Percentiles rank a stretch among this genome's conserved stretches.
Evolutionary conservation across 2,113 vertebrate genomes (phyloP).

Genomic region (Semicossyphus pulcher): DNA sequence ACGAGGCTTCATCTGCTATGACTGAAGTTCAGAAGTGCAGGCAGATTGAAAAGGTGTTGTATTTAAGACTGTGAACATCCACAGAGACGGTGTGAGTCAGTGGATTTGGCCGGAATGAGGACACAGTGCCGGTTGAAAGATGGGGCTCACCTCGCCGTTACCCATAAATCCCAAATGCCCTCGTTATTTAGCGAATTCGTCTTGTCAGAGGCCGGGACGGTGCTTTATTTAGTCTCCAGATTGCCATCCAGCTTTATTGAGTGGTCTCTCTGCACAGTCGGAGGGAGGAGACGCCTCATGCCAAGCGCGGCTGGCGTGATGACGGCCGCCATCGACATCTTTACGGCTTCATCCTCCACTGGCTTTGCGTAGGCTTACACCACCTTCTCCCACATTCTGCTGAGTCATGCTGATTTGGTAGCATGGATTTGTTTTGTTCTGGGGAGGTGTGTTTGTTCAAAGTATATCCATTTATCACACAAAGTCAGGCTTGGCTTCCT

Average conservation of each 20-base stretch:
- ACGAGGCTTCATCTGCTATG: too few species aligned
- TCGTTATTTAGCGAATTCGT: conserved; percentile 71
- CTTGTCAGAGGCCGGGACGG: conserved; percentile 53
- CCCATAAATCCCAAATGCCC: conserved; percentile 64
- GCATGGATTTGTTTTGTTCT: conserved; percentile 22
- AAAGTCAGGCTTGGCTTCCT: not conserved
- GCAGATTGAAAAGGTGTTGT: conserved; percentile 26
- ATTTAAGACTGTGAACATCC: conserved; percentile 18
- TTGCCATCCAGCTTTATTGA: conserved; percentile 66
- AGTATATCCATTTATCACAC: not conserved
- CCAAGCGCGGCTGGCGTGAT: conserved; percentile 54
- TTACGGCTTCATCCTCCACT: conserved; percentile 67
- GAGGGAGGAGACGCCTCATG: conserved; percentile 52
- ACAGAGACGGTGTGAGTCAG: conserved; percentile 30
- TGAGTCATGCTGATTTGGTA: conserved; percentile 52
- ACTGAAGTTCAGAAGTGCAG: too few species aligned
- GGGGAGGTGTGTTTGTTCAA: not conserved
- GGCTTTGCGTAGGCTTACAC: conserved; percentile 54
- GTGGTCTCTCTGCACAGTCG: conserved; percentile 42
- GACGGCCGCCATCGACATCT: conserved; percentile 55
- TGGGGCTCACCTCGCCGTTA: conserved; percentile 26
- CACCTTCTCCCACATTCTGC: conserved; percentile 27
- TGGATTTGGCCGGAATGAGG: conserved; percentile 47
- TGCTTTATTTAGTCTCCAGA: conserved; percentile 64
- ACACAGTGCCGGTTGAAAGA: conserved; percentile 21